Base-by-base conservation (phyloP, 2,888 invertebrate genomes). In the Schizotus pectinicornis region DNA sequence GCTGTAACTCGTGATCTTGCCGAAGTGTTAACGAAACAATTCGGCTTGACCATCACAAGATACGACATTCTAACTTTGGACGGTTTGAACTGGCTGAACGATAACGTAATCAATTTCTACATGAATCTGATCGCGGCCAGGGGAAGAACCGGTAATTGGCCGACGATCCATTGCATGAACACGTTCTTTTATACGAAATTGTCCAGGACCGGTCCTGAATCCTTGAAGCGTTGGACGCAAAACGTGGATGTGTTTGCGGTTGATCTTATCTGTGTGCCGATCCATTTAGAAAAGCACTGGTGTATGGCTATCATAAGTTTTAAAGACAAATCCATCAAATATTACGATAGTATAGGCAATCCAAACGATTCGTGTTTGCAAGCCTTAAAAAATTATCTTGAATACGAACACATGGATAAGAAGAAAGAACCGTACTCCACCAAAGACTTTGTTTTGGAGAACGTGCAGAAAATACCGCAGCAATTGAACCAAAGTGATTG, bases 401-500 rank as follows among this genome's bases (percentile, higher is more conserved):
- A 85, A 54, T 90, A 89, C 38, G 98, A 98, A 77, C 90, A 91
- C 70, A 67, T 85, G 67, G 97, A 98, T 75, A 98, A 98, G 79
- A 95, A 93, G 78, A 90, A 91, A 41, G 72, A 80, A 61, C 77
- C 84, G 0, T 90, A 90, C 62, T 88, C 95, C 70, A 86, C 88
- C 0, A 81, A 77, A 1, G 85, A 84, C 2, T 95, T 93, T 88
- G 81, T 75, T 32, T 80, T 88, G 1, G 86, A 88, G 63, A 87
- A 85, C 68, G 85, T 89, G 0, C 85, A 84, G 73, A 87, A 94
- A 74, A 94, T 96, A 69, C 98, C 99, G 0, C 92, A 92, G 68
- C 98, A 98, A 78, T 91, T 91, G 88, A 98, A 98, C 80, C 95
- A 97, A 52, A 93, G 93, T 76, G 98, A 99, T 81, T 99, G 98